Base-by-base conservation (phyloP, 2,113 vertebrate species). In the Phaethon lepturus region DNA sequence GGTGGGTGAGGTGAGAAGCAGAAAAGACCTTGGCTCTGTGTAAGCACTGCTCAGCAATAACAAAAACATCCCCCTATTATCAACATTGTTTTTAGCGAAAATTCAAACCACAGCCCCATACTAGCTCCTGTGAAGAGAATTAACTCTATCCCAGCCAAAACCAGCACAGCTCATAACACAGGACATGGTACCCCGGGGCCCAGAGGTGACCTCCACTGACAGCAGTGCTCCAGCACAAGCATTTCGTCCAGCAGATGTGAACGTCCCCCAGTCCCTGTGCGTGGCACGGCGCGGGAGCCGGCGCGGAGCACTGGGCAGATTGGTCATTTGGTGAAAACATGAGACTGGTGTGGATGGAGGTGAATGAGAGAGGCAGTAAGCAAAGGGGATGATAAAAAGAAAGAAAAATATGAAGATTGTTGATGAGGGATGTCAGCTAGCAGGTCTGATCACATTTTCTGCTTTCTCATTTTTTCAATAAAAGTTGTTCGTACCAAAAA, bases 261-360 rank as follows among this genome's bases (percentile, higher is more conserved):
- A 19, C 1, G 26, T 68, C 15, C 4, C 26, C 49, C 59, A 26
- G 20, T 38, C 52, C 40, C 15, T 9, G 63, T 11, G 42, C 25
- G 5, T 0, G 24, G 52, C 33, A 56, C 3, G 1, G 33, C 1
- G 2, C 1, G 1, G 62, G 23, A 79, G 77, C 40, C 9, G 1
- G 18, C 4, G 4, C 19, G 50, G 50, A 45, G 77, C 50, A 14
- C 35, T 1, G 2, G 31, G 55, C 15, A 58, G 33, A 12, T 17
- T 11, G 13, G 29, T 29, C 45, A 10, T 55, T 22, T 26, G 28
- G 72, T 35, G 53, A 68, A 68, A 52, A 23, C 11, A 19, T 5
- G 29, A 59, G 52, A 12, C 10, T 12, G 55, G 25, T 23, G 24
- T 12, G 12, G 33, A 17, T 1, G 10, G 59, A 85, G 26, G 49